Evolutionary conservation across 2,113 vertebrate genomes (phyloP).

Genomic region (Otolemur garnettii): DNA sequence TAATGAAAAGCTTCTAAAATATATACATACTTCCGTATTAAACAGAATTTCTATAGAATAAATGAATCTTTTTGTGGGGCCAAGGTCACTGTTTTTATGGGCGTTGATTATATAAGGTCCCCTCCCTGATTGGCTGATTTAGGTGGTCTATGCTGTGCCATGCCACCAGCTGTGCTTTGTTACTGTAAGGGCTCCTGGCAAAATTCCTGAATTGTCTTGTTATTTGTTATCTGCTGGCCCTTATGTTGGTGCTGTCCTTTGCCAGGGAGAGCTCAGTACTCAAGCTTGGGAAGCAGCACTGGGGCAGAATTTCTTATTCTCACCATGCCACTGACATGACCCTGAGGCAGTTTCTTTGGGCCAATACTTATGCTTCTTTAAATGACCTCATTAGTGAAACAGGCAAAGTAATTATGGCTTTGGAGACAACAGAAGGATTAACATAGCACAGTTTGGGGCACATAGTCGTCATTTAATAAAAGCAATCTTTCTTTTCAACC

Average conservation of each 20-base stretch:
- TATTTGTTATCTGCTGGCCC: not conserved
- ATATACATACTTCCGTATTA: not conserved
- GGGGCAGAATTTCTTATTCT: not conserved
- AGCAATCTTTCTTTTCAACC: not conserved
- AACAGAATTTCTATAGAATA: conserved; percentile 15
- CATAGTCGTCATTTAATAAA: not conserved
- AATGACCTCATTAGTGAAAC: conserved; percentile 30
- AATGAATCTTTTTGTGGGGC: not conserved
- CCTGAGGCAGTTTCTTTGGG: not conserved
- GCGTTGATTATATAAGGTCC: not conserved
- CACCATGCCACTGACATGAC: not conserved
- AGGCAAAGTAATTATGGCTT: not conserved
- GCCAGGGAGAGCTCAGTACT: not conserved
- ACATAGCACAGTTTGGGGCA: not conserved
- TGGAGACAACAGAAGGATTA: not conserved
- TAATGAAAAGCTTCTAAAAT: conserved; percentile 44
- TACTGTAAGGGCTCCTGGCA: not conserved
- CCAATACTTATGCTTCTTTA: not conserved
- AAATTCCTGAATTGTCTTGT: not conserved
- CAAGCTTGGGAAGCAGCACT: not conserved
- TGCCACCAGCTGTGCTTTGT: not conserved
- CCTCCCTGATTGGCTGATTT: not conserved
- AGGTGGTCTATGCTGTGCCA: not conserved
- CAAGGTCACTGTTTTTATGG: not conserved
- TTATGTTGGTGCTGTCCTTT: not conserved